A percentile compares a stretch with the other conserved stretches of the same genome.
Conservation (phyloP, 92 coral and sea anemone genomes). For the Anthopleura xanthogrammica region DNA sequence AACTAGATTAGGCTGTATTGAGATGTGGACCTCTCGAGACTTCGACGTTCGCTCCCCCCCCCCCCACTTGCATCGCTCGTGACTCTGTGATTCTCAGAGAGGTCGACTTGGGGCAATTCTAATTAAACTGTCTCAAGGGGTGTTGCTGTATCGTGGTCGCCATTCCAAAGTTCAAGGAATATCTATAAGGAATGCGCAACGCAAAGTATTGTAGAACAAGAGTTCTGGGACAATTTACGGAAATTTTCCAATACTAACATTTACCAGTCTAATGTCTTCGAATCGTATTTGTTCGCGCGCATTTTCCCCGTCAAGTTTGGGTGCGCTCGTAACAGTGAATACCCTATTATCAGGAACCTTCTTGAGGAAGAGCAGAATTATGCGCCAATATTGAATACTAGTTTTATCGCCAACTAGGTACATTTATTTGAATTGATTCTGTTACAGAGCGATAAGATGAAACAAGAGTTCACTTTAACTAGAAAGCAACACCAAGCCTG, state of each 20-base stretch:
- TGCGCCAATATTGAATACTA: not conserved
- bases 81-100: too few relatives aligned
- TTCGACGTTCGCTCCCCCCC: too few relatives aligned
- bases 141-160: too few relatives aligned
- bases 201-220: not conserved
- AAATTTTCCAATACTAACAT: too few relatives aligned
- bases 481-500: conserved; percentile 89
- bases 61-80: too few relatives aligned
- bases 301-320: not conserved
- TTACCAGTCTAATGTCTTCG: too few relatives aligned
- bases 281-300: too few relatives aligned
- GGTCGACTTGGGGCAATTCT: too few relatives aligned
- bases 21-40: too few relatives aligned
- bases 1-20: not conserved
- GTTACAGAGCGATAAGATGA: conserved; percentile 71
- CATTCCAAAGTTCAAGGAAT: not conserved
- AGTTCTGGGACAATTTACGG: not conserved
- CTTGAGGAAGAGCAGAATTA: too few relatives aligned
- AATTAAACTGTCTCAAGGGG: too few relatives aligned
- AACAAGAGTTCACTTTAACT: conserved; percentile 63
- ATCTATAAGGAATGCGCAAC: not conserved
- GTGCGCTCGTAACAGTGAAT: not conserved
- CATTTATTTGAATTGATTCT: not conserved
- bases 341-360: not conserved
- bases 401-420: not conserved